Conservation (phyloP, 1,140 invertebrate genomes). For the Drosophila watanabei region DNA sequence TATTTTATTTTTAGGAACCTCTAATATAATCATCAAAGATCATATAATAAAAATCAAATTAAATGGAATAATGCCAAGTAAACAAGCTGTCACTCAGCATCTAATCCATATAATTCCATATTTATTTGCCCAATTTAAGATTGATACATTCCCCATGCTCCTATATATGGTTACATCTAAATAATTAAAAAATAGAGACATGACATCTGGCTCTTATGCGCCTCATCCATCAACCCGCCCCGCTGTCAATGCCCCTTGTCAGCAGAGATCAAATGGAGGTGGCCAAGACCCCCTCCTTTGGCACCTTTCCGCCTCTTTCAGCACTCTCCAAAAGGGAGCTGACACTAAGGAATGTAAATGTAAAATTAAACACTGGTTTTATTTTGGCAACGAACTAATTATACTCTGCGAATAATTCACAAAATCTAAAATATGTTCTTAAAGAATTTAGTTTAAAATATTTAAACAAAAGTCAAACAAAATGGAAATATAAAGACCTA, state of each 20-base stretch:
- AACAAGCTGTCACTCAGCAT: neutral
- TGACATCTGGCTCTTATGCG: conserved; percentile 5
- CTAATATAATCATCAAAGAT: neutral
- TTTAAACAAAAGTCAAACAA: neutral
- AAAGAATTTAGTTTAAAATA: neutral
- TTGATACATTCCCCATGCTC: neutral
- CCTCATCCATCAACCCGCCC: conserved; percentile 6
- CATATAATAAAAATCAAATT: neutral
- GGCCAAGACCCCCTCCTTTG: conserved; percentile 28
- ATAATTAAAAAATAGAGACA: conserved; percentile 18
- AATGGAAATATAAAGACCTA: neutral
- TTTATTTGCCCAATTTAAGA: conserved; percentile 12
- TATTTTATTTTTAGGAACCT: neutral
- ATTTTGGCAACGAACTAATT: conserved; percentile 50
- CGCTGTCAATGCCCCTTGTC: conserved; percentile 17
- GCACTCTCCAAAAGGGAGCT: conserved; percentile 21
- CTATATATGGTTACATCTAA: conserved; percentile 18
- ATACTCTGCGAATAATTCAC: conserved; percentile 18
- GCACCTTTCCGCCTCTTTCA: conserved; percentile 45
- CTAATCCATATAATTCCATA: neutral
- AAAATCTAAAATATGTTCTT: neutral
- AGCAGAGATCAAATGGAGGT: conserved; percentile 48
- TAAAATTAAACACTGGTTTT: conserved; percentile 59
- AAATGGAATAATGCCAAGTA: neutral
- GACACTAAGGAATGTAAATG: conserved; percentile 67